These are phyloP conservation scores for Thumatha senex DNA, from an alignment of 2,888 invertebrate species.

Conservation along the genomic window DNA sequence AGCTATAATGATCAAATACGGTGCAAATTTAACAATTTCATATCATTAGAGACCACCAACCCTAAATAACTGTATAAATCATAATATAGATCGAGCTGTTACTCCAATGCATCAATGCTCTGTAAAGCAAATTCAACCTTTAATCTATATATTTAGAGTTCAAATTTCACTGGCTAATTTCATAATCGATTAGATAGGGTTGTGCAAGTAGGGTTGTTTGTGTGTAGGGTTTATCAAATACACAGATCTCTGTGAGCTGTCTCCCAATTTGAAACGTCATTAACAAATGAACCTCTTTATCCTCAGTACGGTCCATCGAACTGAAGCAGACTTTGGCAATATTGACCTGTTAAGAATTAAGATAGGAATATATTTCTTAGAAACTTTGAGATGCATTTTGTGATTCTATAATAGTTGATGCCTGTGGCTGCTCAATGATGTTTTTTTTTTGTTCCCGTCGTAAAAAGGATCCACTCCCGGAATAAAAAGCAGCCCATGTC, in stretches of 20 bases:
- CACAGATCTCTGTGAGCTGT: conserved; percentile 23
- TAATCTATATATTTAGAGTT: conserved; percentile 9
- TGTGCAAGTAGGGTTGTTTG: too few species aligned
- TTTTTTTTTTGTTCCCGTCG: too few species aligned
- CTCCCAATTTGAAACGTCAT: conserved; percentile 9
- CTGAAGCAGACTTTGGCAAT: background rate
- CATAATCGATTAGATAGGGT: conserved; percentile 16
- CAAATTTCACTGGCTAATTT: conserved; percentile 2
- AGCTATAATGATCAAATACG: too few species aligned
- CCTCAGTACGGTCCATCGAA: background rate
- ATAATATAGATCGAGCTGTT: background rate
- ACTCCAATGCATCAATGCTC: background rate
- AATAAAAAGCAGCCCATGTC: too few species aligned
- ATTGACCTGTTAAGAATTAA: too few species aligned
- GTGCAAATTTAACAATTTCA: background rate
- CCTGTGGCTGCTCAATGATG: too few species aligned
- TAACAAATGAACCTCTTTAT: conserved; percentile 16
- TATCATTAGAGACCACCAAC: background rate
- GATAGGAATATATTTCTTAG: background rate
- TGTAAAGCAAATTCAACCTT: background rate
- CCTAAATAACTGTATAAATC: background rate
- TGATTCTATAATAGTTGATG: too few species aligned
- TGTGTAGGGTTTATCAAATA: conserved; percentile 33
- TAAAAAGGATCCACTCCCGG: too few species aligned
- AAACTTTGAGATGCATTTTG: too few species aligned